These are phyloP conservation scores for Zoanthus sociatus DNA, from an alignment of 92 coral and sea anemone species.

Conservation along the genomic window DNA sequence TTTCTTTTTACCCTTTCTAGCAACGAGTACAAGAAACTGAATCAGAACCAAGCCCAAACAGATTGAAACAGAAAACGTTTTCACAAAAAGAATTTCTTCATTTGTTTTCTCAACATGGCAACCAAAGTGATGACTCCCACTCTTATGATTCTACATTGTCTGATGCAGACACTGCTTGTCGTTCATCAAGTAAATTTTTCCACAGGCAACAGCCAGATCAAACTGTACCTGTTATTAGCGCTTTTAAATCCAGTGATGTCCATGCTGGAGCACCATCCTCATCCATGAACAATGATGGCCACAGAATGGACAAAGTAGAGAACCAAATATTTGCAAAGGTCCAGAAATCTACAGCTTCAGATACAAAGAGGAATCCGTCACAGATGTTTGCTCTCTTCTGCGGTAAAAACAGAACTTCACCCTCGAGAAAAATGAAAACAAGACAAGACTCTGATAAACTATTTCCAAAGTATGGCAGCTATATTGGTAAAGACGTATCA, in stretches of 20 bases:
- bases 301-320: background rate
- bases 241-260: background rate
- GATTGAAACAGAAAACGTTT: background rate
- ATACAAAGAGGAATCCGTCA: conserved; percentile 11
- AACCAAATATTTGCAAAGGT: background rate
- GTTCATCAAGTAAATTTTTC: background rate
- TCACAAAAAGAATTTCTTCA: conserved; percentile 20
- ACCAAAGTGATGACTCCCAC: background rate
- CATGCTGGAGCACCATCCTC: background rate
- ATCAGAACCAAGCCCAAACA: background rate
- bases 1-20: conserved; percentile 3
- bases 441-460: background rate
- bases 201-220: conserved; percentile 10
- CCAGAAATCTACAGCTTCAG: background rate
- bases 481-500: background rate
- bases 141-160: background rate
- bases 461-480: background rate
- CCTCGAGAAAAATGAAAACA: background rate
- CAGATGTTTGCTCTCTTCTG: conserved; percentile 40
- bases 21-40: background rate
- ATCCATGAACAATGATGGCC: background rate
- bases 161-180: background rate
- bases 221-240: background rate
- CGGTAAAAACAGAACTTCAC: background rate
- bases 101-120: conserved; percentile 3